Evolutionary conservation across 2,113 vertebrate genomes (phyloP), one percentile per base, ranked within the genome.

Genomic region (Phoenicopterus ruber): DNA sequence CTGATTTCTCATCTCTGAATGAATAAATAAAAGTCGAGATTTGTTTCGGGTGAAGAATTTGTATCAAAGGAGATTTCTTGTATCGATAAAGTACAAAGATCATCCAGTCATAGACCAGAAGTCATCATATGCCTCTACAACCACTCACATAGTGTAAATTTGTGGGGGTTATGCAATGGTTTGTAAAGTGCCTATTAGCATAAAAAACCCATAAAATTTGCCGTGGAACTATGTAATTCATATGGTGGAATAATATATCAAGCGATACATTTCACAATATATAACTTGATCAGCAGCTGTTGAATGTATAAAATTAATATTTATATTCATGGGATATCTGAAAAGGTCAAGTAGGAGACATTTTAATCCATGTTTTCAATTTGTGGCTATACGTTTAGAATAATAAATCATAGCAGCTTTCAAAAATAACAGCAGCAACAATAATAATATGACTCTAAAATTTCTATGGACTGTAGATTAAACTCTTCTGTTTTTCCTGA

Each of bases 301-400:
- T 88, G 86, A 79, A 76, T 89, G 28, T 46, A 67, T 88, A 83
- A 71, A 84, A 59, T 83, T 93, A 94, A 57, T 87, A 82, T 90
- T 90, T 90, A 63, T 88, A 79, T 94, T 96, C 8, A 14, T 78
- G 34, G 13, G 2, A 32, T 86, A 74, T 34, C 38, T 92, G 82
- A 86, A 90, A 95, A 96, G 87, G 93, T 94, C 91, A 96, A 94
- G 72, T 59, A 95, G 42, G 42, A 94, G 65, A 93, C 65, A 71
- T 86, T 97, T 92, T 88, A 95, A 96, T 94, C 54, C 59, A 46
- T 93, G 76, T 88, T 97, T 96, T 93, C 88, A 95, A 94, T 92
- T 86, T 95, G 86, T 71, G 1, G 25, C 50, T 93, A n/a, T 86
- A 66, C 47, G 55, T 62, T 88, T 86, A 67, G 28, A 82, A 44